Percentiles rank a stretch among this genome's conserved stretches.
These are phyloP conservation scores for Graptemys geographica DNA, from an alignment of 2,797 vertebrate species.

Conservation along the genomic window DNA sequence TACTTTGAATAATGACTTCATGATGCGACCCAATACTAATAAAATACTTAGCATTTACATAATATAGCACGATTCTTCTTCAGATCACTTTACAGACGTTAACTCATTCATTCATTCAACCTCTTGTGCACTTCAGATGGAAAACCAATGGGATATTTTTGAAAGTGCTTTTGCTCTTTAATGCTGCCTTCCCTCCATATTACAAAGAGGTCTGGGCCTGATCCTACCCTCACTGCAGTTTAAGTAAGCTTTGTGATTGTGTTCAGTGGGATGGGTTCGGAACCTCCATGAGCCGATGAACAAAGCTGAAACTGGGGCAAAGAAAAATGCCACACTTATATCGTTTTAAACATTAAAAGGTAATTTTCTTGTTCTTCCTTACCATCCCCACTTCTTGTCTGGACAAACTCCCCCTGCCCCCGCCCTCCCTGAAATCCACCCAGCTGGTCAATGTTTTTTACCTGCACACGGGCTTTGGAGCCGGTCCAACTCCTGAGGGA, in stretches of 20 bases:
- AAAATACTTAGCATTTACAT: not conserved
- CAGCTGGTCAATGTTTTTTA: slow-evolving; percentile 65
- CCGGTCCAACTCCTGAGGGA: slow-evolving; percentile 86
- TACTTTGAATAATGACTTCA: not conserved
- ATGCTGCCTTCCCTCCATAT: not conserved
- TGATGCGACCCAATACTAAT: not conserved
- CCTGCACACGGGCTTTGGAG: slow-evolving; percentile 95
- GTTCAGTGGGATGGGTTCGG: not conserved
- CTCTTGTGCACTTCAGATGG: not conserved
- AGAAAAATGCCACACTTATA: not conserved
- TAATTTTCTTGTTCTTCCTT: not conserved
- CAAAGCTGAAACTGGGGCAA: not conserved
- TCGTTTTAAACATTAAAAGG: not conserved
- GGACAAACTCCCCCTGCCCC: not conserved
- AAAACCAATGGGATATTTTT: not conserved
- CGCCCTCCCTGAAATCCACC: not conserved
- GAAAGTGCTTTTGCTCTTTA: not conserved
- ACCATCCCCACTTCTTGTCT: not conserved
- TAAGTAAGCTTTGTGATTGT: not conserved
- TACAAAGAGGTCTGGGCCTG: not conserved
- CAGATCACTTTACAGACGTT: not conserved
- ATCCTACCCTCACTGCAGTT: not conserved
- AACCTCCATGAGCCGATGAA: not conserved
- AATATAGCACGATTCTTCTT: not conserved
- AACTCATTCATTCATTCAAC: not conserved